phyloP scores from a whole-genome alignment of 2,113 vertebrate species.

The Thomomys bottae region DNA sequence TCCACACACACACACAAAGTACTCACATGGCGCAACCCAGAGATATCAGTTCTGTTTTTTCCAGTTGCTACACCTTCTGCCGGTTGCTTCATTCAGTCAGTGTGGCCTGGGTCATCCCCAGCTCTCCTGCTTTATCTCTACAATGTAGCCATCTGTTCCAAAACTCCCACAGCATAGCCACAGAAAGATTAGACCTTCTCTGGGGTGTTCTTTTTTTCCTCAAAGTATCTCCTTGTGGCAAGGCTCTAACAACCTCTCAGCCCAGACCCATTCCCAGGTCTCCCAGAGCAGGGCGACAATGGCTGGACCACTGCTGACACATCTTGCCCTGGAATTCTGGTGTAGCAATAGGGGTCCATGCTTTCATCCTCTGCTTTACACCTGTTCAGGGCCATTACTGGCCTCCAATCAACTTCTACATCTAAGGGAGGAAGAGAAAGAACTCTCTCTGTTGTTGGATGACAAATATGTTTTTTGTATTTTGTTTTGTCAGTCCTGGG shows the following conservation, averaged over 20 bases:
- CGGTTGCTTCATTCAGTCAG: constrained; percentile 47
- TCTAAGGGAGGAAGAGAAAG: background rate
- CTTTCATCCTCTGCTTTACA: background rate
- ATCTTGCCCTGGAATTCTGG: background rate
- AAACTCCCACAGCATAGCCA: background rate
- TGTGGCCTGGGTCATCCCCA: background rate
- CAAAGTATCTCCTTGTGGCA: background rate
- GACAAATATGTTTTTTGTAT: background rate
- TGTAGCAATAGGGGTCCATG: background rate
- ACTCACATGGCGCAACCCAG: background rate
- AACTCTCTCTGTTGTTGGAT: background rate
- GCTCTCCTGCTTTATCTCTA: background rate
- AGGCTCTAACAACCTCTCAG: background rate
- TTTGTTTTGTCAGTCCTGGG: too few species aligned
- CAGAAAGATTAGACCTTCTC: background rate
- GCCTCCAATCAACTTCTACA: background rate
- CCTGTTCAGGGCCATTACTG: constrained; percentile 1
- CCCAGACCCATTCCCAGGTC: background rate
- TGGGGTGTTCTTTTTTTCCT: background rate
- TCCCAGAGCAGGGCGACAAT: background rate
- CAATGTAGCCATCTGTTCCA: background rate
- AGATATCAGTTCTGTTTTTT: constrained; percentile 52
- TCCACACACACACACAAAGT: background rate
- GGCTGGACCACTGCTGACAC: background rate
- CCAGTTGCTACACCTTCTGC: constrained; percentile 50